Percentiles rank a stretch among this genome's conserved stretches.
Conservation (phyloP, 2,797 vertebrate genomes). For the Apogon hyalosoma region DNA sequence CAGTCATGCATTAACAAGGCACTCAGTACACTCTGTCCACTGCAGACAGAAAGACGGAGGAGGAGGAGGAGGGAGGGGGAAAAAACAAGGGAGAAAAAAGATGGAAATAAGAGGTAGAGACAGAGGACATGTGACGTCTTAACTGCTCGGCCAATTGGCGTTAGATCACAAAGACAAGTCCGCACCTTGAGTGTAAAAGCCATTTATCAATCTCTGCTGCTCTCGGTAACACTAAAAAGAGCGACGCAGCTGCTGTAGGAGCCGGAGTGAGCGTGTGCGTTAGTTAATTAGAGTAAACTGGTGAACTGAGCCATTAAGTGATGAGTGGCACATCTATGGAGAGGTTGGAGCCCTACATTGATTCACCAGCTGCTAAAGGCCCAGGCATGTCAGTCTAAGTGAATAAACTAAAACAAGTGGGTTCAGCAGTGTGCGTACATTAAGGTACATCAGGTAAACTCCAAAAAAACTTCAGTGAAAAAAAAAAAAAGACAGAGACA, state of each 20-base stretch:
- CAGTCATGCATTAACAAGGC: conserved; percentile 50
- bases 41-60: neutral
- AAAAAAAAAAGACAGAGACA: conserved; percentile 11
- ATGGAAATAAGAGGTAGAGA: conserved; percentile 34
- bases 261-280: conserved; percentile 6
- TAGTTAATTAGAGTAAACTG: conserved; percentile 55
- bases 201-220: conserved; percentile 53
- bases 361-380: conserved; percentile 52
- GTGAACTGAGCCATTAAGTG: conserved; percentile 60
- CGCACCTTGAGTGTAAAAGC: conserved; percentile 36
- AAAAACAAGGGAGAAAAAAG: conserved; percentile 12
- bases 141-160: conserved; percentile 40
- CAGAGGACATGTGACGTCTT: conserved; percentile 29
- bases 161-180: conserved; percentile 23
- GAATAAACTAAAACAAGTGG: conserved; percentile 43
- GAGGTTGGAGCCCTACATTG: conserved; percentile 52
- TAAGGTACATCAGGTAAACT: conserved; percentile 4
- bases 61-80: neutral
- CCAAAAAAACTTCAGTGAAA: conserved; percentile 1
- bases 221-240: conserved; percentile 33
- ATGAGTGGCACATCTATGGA: conserved; percentile 56
- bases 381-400: conserved; percentile 25
- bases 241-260: conserved; percentile 19
- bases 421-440: conserved; percentile 3
- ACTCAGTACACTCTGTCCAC: conserved; percentile 23